A percentile compares a stretch with the other conserved stretches of the same genome.
Evolutionary conservation across 2,797 vertebrate species (phyloP).

Genomic region (Limosa lapponica): DNA sequence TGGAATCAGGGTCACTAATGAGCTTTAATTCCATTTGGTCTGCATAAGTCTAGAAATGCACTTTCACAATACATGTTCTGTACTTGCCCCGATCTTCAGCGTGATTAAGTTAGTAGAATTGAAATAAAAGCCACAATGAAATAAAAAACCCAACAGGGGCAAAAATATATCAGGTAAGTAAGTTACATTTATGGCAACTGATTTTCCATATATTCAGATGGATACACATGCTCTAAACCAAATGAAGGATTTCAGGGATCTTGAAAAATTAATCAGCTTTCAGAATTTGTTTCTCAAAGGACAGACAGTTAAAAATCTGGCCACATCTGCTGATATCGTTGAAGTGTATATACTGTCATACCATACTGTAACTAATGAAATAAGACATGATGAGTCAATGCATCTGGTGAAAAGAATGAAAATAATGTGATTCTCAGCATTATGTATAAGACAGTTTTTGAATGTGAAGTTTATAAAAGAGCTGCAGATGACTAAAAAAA

Average conservation of each 20-base stretch:
- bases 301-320: neutral
- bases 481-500: neutral
- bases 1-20: neutral
- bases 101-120: neutral
- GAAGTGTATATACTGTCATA: neutral
- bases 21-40: neutral
- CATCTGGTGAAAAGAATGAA: conserved; percentile 1
- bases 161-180: neutral
- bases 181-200: neutral
- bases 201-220: neutral
- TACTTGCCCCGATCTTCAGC: neutral
- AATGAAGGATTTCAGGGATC: neutral
- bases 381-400: neutral
- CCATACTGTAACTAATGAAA: neutral
- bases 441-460: neutral
- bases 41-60: neutral
- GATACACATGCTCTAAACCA: neutral
- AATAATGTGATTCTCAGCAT: neutral
- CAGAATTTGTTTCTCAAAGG: neutral
- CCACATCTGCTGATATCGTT: neutral
- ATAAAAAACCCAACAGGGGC: neutral
- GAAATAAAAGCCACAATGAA: neutral
- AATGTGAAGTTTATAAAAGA: neutral
- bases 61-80: neutral
- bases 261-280: neutral